Evolutionary conservation across 2,113 vertebrate genomes (phyloP).

Genomic region (Vicugna pacos): DNA sequence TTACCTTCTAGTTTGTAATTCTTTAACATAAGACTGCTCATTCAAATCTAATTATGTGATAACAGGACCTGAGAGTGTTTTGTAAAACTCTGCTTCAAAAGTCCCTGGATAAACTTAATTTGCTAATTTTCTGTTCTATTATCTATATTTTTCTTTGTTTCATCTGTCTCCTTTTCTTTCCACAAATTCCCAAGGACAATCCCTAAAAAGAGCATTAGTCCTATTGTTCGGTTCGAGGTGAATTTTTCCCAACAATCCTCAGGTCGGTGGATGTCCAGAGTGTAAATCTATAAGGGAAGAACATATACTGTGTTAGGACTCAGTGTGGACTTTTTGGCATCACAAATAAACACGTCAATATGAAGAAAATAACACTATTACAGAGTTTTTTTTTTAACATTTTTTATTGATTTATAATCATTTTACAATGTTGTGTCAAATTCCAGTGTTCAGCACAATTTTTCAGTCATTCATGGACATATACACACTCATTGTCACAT

Average conservation of each 20-base stretch:
- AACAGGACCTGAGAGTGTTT: background rate
- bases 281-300: conserved; percentile 90
- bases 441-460: too few relatives aligned
- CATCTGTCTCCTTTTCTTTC: conserved; percentile 86
- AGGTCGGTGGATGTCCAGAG: conserved; percentile 93
- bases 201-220: conserved; percentile 93
- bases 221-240: conserved; percentile 93
- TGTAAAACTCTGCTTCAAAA: conserved; percentile 8
- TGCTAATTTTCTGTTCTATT: conserved; percentile 46
- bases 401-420: too few relatives aligned
- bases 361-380: background rate
- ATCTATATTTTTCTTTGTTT: conserved; percentile 59
- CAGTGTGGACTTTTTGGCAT: background rate
- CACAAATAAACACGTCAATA: background rate
- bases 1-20: background rate
- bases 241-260: conserved; percentile 98
- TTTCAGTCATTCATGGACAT: too few relatives aligned
- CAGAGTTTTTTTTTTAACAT: background rate
- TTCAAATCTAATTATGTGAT: background rate
- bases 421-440: too few relatives aligned
- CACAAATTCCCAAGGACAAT: conserved; percentile 94
- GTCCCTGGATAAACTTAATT: background rate
- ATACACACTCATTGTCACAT: too few relatives aligned
- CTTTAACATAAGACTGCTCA: background rate
- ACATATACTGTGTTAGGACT: background rate